A percentile compares a stretch with the other conserved stretches of the same genome.
Conservation (phyloP, 2,113 vertebrate genomes). For the Tauraco erythrolophus region DNA sequence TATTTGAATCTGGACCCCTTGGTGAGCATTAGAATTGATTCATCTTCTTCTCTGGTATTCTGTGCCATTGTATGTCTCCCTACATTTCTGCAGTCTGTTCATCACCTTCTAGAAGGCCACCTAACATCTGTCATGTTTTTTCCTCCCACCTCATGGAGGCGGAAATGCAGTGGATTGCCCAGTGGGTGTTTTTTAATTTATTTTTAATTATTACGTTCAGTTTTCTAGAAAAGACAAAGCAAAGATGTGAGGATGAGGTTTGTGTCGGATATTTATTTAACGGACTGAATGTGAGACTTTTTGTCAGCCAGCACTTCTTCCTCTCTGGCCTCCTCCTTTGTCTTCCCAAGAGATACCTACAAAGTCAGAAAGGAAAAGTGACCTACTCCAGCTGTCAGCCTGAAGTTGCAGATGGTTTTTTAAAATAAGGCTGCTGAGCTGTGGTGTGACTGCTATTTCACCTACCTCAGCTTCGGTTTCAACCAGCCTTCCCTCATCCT, state of each 20-base stretch:
- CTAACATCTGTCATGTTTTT: not conserved
- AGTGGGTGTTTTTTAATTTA: not conserved
- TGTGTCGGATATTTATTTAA: not conserved
- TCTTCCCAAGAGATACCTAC: not conserved
- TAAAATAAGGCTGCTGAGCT: not conserved
- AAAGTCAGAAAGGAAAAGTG: not conserved
- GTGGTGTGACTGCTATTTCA: not conserved
- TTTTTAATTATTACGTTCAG: not conserved
- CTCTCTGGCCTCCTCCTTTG: not conserved
- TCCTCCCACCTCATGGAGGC: not conserved
- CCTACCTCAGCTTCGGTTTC: not conserved
- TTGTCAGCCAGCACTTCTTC: not conserved
- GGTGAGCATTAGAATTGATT: not conserved
- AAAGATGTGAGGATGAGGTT: not conserved
- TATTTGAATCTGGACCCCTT: not conserved
- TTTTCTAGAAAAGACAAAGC: not conserved
- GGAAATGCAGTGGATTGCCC: not conserved
- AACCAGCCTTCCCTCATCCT: not conserved
- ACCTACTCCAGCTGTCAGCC: slow-evolving; percentile 9
- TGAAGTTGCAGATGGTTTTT: not conserved
- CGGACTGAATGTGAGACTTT: not conserved
- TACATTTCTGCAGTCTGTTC: not conserved
- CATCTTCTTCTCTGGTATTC: not conserved
- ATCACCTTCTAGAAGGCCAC: not conserved
- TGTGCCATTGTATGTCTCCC: not conserved